Evolutionary conservation across 2,888 invertebrate genomes (phyloP).

Genomic region (Cantharis lateralis): DNA sequence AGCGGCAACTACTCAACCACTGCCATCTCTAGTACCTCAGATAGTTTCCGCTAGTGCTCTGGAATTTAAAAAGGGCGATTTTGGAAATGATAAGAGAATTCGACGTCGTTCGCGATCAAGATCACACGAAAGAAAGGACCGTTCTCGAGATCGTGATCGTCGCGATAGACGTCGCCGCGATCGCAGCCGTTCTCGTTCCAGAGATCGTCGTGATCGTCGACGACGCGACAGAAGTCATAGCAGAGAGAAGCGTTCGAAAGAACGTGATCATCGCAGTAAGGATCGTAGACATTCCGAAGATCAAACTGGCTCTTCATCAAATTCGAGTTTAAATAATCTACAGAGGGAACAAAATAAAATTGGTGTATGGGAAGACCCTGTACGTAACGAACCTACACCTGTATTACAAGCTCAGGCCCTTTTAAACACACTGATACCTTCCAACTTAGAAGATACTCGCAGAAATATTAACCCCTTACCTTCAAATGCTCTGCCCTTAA

Average conservation of each 20-base stretch:
- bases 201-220: slow-evolving; percentile 61
- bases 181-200: slow-evolving; percentile 50
- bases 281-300: slow-evolving; percentile 42
- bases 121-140: slow-evolving; percentile 48
- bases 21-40: slow-evolving; percentile 36
- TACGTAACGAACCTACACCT: slow-evolving; percentile 2
- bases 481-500: background rate
- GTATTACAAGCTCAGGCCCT: slow-evolving; percentile 19
- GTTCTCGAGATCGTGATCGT: slow-evolving; percentile 46
- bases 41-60: slow-evolving; percentile 43
- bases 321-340: slow-evolving; percentile 11
- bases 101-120: slow-evolving; percentile 54
- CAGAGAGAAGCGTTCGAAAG: slow-evolving; percentile 60
- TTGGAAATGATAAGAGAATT: slow-evolving; percentile 54
- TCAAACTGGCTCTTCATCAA: slow-evolving; percentile 15
- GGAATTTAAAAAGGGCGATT: slow-evolving; percentile 50
- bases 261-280: slow-evolving; percentile 53
- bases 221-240: slow-evolving; percentile 64
- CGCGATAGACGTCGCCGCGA: slow-evolving; percentile 52
- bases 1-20: slow-evolving; percentile 29
- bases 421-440: slow-evolving; percentile 33
- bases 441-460: slow-evolving; percentile 56
- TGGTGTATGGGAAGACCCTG: slow-evolving; percentile 40
- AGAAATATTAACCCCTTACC: slow-evolving; percentile 64
- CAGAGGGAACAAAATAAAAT: slow-evolving; percentile 20